Evolutionary conservation across 2,113 vertebrate genomes (phyloP).

Genomic region (Myiozetetes cayanensis): DNA sequence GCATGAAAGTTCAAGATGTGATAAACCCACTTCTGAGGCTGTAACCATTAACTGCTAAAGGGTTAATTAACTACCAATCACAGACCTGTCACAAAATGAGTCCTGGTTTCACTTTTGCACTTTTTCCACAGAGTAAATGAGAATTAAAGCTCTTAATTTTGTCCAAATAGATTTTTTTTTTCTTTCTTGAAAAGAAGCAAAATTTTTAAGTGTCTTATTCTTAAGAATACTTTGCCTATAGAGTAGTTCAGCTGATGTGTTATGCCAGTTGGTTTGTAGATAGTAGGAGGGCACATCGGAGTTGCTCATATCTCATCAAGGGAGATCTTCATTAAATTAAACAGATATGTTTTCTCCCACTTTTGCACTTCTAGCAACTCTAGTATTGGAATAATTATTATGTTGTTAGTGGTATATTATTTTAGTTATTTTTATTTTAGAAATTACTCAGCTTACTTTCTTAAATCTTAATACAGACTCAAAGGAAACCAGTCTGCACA

Average conservation of each 20-base stretch:
- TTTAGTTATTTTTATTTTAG: neutral
- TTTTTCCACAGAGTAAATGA: slow-evolving; percentile 59
- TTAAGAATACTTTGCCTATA: neutral
- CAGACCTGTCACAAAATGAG: slow-evolving; percentile 72
- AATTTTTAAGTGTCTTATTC: neutral
- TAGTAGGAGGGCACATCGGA: neutral
- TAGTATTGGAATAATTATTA: neutral
- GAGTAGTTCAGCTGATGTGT: too few relatives aligned
- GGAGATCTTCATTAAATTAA: neutral
- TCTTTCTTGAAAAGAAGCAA: slow-evolving; percentile 64
- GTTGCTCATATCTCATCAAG: neutral
- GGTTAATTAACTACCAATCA: slow-evolving; percentile 71
- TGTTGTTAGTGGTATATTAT: neutral
- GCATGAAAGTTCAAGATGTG: slow-evolving; percentile 31
- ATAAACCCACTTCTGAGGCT: slow-evolving; percentile 75
- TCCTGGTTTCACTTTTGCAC: slow-evolving; percentile 39
- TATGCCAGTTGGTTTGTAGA: neutral
- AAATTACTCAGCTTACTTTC: neutral
- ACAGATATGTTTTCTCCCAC: neutral
- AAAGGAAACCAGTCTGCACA: neutral
- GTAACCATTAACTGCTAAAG: slow-evolving; percentile 79
- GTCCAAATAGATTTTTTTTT: slow-evolving; percentile 74
- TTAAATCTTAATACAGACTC: neutral
- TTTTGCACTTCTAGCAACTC: neutral
- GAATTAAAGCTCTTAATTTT: slow-evolving; percentile 55